These are phyloP conservation scores for Ormyrus thymus DNA, from an alignment of 2,888 invertebrate genomes.

Conservation along the genomic window DNA sequence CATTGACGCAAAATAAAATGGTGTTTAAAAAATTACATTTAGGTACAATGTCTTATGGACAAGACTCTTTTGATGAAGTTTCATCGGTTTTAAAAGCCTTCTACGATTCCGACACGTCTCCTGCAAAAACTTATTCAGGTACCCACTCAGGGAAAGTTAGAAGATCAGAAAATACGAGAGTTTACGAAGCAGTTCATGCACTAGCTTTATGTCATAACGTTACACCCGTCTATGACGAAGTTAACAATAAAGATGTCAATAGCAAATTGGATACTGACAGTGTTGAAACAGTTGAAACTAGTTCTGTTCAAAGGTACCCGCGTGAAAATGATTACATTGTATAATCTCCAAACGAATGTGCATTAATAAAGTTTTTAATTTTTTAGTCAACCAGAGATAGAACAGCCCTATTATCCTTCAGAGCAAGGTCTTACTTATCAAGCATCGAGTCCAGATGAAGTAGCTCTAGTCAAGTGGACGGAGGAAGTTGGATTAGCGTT, in stretches of 20 bases:
- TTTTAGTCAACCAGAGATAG: slow-evolving; percentile 77
- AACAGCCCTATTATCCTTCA: slow-evolving; percentile 76
- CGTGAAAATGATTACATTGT: not conserved
- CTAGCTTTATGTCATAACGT: slow-evolving; percentile 99
- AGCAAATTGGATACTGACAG: slow-evolving; percentile 68
- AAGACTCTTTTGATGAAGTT: slow-evolving; percentile 90
- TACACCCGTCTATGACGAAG: slow-evolving; percentile 93
- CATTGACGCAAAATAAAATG: slow-evolving; percentile 99
- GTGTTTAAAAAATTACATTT: slow-evolving; percentile 96
- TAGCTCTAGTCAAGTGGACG: slow-evolving; percentile 85
- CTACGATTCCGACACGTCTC: slow-evolving; percentile 66
- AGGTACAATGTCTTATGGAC: slow-evolving; percentile 93
- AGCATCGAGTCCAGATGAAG: slow-evolving; percentile 87
- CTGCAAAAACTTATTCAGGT: slow-evolving; percentile 57
- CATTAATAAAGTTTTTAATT: slow-evolving; percentile 10
- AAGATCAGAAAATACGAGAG: slow-evolving; percentile 83
- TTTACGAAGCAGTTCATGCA: slow-evolving; percentile 94
- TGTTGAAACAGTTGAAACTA: slow-evolving; percentile 69
- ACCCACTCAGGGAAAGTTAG: slow-evolving; percentile 76
- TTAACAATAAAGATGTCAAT: slow-evolving; percentile 56
- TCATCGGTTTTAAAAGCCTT: slow-evolving; percentile 66
- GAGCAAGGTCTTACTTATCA: slow-evolving; percentile 78
- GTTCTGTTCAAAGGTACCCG: slow-evolving; percentile 71
- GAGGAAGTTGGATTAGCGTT: slow-evolving; percentile 84
- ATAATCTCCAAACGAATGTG: not conserved